Evolutionary conservation across 1,140 invertebrate species (phyloP).

Genomic region (Brachionus rotundiformis): DNA sequence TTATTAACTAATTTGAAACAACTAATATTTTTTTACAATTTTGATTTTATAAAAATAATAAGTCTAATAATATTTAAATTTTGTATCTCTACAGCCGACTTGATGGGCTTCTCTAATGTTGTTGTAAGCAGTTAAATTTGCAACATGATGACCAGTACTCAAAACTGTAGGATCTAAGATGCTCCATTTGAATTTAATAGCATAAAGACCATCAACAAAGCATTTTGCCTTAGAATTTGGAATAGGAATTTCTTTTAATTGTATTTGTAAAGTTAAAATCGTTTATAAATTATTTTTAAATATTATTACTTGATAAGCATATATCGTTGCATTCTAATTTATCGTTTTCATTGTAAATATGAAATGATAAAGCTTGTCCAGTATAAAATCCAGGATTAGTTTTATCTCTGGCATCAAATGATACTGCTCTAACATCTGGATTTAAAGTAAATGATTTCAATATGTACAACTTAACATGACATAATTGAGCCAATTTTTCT

Average conservation of each 20-base stretch:
- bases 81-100: conserved; percentile 34
- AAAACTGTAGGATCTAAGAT: conserved; percentile 33
- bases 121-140: conserved; percentile 15
- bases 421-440: neutral
- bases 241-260: conserved; percentile 24
- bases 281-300: too few species aligned
- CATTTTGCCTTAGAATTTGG: conserved; percentile 10
- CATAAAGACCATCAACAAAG: conserved; percentile 15
- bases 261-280: too few species aligned
- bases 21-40: neutral
- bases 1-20: neutral
- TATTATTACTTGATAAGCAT: conserved; percentile 1
- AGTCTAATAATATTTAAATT: conserved; percentile 11
- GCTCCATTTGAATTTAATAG: conserved; percentile 45
- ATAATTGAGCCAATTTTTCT: conserved; percentile 19
- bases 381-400: conserved; percentile 34
- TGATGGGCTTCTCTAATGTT: neutral
- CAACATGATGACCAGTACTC: conserved; percentile 32
- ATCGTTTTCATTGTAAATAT: neutral
- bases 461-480: neutral
- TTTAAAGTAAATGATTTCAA: conserved; percentile 27
- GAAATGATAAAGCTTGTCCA: conserved; percentile 33
- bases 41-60: neutral
- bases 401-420: conserved; percentile 32
- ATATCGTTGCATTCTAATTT: conserved; percentile 33